Evolutionary conservation across 2,888 invertebrate species (phyloP), one percentile per base, ranked within the genome.

Genomic region (Polia nebulosa): DNA sequence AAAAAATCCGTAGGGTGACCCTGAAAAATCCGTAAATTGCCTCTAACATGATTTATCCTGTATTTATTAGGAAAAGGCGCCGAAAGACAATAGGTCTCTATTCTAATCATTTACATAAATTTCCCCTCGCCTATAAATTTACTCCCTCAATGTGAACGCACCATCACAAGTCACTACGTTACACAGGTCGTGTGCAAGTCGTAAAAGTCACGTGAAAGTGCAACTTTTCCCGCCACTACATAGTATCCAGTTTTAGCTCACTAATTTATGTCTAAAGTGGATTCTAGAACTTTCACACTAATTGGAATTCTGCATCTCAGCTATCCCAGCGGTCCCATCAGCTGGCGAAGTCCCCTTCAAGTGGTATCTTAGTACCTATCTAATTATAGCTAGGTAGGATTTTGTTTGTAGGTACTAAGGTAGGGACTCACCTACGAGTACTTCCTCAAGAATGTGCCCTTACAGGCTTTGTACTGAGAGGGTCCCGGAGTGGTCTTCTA

Each of bases 201-300:
- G 67, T 74, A 74, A 72, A 72, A 67, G 47, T 58, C 29, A 17
- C 25, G 25, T 29, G 22, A 74, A 74, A 67, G 67, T 72, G 27
- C 65, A 74, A 59, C 67, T 74, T 72, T 72, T 59, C 67, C 58
- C 58, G 25, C 74, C 67, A 67, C 72, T 55, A 67, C 67, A 74
- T 67, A 74, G 72, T 74, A 72, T 49, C 75, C 59, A 67, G 67
- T 74, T 72, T 74, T 67, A 74, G 72, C 67, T 55, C 36, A 67
- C 67, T 27, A 72, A 72, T 67, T 74, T 67, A 74, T 72, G 59
- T 74, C 67, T 44, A 74, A 74, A 72, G 72, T 72, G 75, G 67
- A 74, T 72, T 69, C 70, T 70, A 52, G 41, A 62, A 69, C 27
- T 75, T 62, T 58, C 15, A 53, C 53, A 58, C 76, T 76, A 74